Evolutionary conservation across 2,797 vertebrate species (phyloP), one percentile per base, ranked within the genome.

Genomic region (Gorsachius magnificus): DNA sequence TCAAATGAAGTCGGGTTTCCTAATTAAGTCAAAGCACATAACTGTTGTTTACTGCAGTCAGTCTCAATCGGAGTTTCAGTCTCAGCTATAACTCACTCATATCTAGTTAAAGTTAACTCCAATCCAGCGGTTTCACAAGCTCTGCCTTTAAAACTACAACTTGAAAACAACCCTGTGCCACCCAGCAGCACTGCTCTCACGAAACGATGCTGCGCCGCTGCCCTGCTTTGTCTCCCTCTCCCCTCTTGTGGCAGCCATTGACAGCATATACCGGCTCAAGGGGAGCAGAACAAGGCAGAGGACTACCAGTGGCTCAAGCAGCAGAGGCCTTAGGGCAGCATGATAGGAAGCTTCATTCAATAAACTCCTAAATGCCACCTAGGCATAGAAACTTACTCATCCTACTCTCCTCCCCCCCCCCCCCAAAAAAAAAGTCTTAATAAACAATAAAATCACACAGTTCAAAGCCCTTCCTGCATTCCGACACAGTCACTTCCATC

Each of bases 261-360:
- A 70, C 5, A 83, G 64, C 76, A 82, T n/a, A 79, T 22, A 61
- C 25, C 14, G 38, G 51, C 50, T 60, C 57, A 68, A 15, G 1
- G 2, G 61, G 46, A 87, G 33, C 36, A 80, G 45, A 56, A 71
- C 21, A 66, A 72, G 56, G 48, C 51, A 80, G 81, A 64, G 7
- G 10, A 50, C 38, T 83, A 58, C 38, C 10, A 19, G 33, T 16
- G 20, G 33, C 21, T 86, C 2, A 0, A 60, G 36, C 1, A 0
- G 24, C 45, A 71, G 45, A 18, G 1, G 28, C 48, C 51, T 72
- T 69, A 58, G 76, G 58, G 48, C 13, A 87, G 56, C 53, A 82
- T 56, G 80, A 11, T 17, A 46, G 56, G 74, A 95, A 93, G 46
- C n/a, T 57, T 91, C 50, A 53, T 83, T 81, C 85, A 68, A 9